Evolutionary conservation across 2,888 invertebrate genomes (phyloP).

Genomic region (Mantis religiosa): DNA sequence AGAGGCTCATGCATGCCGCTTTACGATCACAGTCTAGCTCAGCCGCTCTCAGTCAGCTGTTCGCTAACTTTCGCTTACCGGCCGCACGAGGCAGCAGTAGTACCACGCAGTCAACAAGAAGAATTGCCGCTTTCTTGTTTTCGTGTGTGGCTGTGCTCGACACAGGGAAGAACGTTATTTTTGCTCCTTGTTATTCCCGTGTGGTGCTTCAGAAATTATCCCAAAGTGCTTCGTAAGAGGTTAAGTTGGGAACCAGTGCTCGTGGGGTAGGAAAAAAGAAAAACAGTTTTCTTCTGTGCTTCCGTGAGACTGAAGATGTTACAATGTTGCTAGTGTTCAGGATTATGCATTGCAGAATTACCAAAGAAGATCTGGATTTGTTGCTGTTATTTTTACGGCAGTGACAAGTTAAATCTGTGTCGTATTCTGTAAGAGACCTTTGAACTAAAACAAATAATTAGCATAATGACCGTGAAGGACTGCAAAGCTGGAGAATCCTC

Average conservation of each 20-base stretch:
- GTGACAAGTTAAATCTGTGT: neutral
- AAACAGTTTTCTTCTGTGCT: neutral
- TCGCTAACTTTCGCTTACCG: neutral
- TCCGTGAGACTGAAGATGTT: neutral
- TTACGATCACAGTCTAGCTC: neutral
- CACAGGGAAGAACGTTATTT: neutral
- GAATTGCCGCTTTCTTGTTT: neutral
- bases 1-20: neutral
- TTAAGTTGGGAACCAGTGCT: neutral
- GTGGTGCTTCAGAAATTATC: neutral
- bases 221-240: neutral
- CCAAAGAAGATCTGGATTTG: neutral
- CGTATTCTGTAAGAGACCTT: neutral
- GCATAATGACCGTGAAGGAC: constrained; percentile 29
- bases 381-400: neutral
- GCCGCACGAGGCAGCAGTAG: neutral
- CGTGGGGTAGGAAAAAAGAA: neutral
- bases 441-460: neutral
- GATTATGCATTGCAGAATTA: neutral
- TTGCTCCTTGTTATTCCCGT: neutral
- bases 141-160: neutral
- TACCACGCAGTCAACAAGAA: neutral
- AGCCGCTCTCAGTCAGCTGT: neutral
- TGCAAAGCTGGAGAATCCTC: constrained; percentile 17
- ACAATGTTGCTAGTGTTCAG: neutral